phyloP scores from a whole-genome alignment of 2,888 invertebrate species.

The Oxycera nigricornis region DNA sequence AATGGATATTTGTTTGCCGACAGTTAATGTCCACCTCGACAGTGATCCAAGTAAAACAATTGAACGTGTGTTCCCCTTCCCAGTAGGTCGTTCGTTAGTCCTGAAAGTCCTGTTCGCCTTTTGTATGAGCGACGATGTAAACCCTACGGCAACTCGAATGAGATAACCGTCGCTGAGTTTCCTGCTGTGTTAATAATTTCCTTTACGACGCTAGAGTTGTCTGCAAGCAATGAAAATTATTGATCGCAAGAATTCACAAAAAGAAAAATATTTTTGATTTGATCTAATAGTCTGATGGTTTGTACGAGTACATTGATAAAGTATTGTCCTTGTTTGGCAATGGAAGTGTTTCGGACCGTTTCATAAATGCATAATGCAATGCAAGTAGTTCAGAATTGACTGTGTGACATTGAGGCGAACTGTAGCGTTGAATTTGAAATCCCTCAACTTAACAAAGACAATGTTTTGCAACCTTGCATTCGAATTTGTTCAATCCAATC shows the following conservation, averaged over 20 bases:
- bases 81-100: not conserved
- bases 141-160: conserved; percentile 33
- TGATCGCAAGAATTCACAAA: conserved; percentile 11
- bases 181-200: conserved; percentile 39
- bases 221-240: conserved; percentile 31
- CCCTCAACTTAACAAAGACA: too few relatives aligned
- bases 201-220: conserved; percentile 19
- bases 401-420: too few relatives aligned
- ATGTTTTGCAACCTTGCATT: not conserved
- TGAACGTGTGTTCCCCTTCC: conserved; percentile 8
- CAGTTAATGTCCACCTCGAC: conserved; percentile 18
- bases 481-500: not conserved
- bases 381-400: too few relatives aligned
- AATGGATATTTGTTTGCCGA: not conserved
- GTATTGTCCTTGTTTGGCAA: too few relatives aligned
- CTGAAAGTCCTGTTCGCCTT: not conserved
- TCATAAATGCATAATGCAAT: too few relatives aligned
- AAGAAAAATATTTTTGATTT: not conserved
- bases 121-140: not conserved
- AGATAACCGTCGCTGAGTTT: conserved; percentile 28
- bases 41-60: conserved; percentile 14
- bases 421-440: not conserved
- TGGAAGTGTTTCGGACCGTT: too few relatives aligned
- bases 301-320: too few relatives aligned
- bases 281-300: too few relatives aligned